Evolutionary conservation across 2,888 invertebrate genomes (phyloP).

Genomic region (Plebejus melissa): DNA sequence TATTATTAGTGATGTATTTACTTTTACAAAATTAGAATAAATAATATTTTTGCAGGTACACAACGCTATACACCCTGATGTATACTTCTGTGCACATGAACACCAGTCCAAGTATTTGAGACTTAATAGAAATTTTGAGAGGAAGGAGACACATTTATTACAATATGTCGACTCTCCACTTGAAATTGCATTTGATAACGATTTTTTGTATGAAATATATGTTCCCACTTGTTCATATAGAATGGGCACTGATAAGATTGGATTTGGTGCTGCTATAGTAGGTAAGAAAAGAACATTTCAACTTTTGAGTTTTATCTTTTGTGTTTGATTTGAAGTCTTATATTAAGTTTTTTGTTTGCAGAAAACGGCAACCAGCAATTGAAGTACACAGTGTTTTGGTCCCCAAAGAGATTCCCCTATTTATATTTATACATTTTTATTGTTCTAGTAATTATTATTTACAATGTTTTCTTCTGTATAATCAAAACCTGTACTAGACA

Average conservation of each 20-base stretch:
- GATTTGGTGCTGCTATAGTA: conserved; percentile 90
- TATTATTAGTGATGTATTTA: not conserved
- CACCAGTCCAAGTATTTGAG: conserved; percentile 82
- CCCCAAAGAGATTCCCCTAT: conserved; percentile 84
- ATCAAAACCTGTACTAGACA: conserved; percentile 36
- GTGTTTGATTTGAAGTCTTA: not conserved
- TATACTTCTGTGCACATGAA: conserved; percentile 82
- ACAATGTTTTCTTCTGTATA: conserved; percentile 34
- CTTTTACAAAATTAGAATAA: not conserved
- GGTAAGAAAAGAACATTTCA: conserved; percentile 71
- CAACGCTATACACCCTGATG: conserved; percentile 74
- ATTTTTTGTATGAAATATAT: conserved; percentile 85
- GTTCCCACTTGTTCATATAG: conserved; percentile 97
- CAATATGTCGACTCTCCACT: conserved; percentile 45
- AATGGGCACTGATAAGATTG: conserved; percentile 94
- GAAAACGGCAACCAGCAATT: conserved; percentile 78
- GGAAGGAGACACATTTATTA: conserved; percentile 44
- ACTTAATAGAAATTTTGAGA: conserved; percentile 49
- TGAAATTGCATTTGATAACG: conserved; percentile 44
- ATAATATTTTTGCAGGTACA: conserved; percentile 74
- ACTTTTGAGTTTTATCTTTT: not conserved
- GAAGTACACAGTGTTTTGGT: conserved; percentile 88
- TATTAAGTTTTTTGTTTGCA: conserved; percentile 57
- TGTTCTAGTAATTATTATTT: conserved; percentile 36
- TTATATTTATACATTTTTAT: conserved; percentile 76